Conservation (phyloP, 2,888 invertebrate species). For the Thecocarcelia acutangulata region DNA sequence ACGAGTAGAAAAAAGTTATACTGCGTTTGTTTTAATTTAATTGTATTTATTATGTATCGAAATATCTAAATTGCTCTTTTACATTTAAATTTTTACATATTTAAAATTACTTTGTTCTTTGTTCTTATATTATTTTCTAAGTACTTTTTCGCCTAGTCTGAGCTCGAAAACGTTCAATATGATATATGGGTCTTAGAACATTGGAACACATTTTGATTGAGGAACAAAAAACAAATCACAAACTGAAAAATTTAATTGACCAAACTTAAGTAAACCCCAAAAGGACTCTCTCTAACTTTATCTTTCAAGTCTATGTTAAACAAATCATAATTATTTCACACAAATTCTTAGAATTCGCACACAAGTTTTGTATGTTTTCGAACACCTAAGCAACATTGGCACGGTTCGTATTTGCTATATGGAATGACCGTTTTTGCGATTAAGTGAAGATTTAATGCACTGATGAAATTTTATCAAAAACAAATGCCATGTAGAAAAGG, state of each 20-base stretch:
- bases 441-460: background rate
- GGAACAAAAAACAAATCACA: constrained; percentile 3
- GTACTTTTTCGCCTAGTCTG: constrained; percentile 67
- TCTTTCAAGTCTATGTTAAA: constrained; percentile 13
- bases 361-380: constrained; percentile 34
- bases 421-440: too few relatives aligned
- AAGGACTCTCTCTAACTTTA: constrained; percentile 15
- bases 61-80: constrained; percentile 62
- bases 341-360: constrained; percentile 57
- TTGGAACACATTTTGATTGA: constrained; percentile 46
- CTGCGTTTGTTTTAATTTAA: constrained; percentile 34
- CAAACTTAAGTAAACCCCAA: too few relatives aligned
- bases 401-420: background rate
- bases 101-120: constrained; percentile 29
- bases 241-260: too few relatives aligned
- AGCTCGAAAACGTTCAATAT: constrained; percentile 58
- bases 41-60: constrained; percentile 63
- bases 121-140: constrained; percentile 34
- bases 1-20: too few relatives aligned
- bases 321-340: constrained; percentile 42
- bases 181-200: constrained; percentile 29
- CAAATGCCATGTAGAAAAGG: too few relatives aligned
- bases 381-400: too few relatives aligned
- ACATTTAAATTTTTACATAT: constrained; percentile 55
- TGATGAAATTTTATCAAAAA: constrained; percentile 3